Evolutionary conservation across 2,797 vertebrate species (phyloP).

Genomic region (Microctenopoma lineatum): DNA sequence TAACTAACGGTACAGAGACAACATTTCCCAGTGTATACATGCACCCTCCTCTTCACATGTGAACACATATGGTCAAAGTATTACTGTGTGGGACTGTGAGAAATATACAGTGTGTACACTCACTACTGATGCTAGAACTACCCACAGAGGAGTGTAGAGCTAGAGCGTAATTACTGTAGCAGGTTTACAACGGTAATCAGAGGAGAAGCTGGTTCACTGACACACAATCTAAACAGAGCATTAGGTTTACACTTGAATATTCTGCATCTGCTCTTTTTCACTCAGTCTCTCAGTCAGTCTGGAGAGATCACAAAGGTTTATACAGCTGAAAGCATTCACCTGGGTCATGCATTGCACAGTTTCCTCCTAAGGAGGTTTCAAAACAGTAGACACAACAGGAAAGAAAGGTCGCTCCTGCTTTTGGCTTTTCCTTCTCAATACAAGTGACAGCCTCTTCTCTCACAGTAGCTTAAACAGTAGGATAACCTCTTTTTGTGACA

Average conservation of each 20-base stretch:
- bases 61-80: conserved; percentile 53
- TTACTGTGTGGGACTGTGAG: conserved; percentile 62
- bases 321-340: conserved; percentile 81
- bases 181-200: conserved; percentile 63
- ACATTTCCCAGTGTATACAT: conserved; percentile 56
- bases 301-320: conserved; percentile 38
- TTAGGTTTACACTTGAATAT: conserved; percentile 36
- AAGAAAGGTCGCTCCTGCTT: conserved; percentile 76
- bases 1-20: conserved; percentile 51
- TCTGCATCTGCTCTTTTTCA: conserved; percentile 65
- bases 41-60: conserved; percentile 54
- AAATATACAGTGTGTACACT: conserved; percentile 55
- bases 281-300: conserved; percentile 74
- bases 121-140: conserved; percentile 70
- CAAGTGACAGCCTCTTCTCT: conserved; percentile 59
- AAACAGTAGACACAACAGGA: conserved; percentile 61
- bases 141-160: conserved; percentile 59
- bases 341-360: conserved; percentile 95
- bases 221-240: conserved; percentile 52
- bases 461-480: conserved; percentile 84
- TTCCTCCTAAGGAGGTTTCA: conserved; percentile 80
- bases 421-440: conserved; percentile 81
- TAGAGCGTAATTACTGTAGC: conserved; percentile 51
- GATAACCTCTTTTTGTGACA: conserved; percentile 73
- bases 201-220: conserved; percentile 59